A percentile compares a stretch with the other conserved stretches of the same genome.
These are phyloP conservation scores for Plagodis pulveraria DNA, from an alignment of 2,888 invertebrate species.

Conservation along the genomic window DNA sequence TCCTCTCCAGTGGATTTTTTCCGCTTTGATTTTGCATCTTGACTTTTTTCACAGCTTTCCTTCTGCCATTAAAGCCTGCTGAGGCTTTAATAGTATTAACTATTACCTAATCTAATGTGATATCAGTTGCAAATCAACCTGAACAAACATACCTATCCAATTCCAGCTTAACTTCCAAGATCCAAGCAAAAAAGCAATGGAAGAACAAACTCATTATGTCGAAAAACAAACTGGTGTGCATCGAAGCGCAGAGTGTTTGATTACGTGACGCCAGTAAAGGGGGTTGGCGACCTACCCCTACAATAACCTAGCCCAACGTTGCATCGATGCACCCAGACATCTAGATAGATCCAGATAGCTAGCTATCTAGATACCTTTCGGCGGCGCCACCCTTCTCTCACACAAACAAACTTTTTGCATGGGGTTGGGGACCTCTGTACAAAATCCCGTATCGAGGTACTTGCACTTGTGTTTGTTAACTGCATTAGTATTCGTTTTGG, in stretches of 20 bases:
- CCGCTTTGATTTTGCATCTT: too few relatives aligned
- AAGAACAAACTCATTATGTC: slow-evolving; percentile 53
- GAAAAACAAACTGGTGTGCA: slow-evolving; percentile 48
- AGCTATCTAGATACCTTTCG: slow-evolving; percentile 38
- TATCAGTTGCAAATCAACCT: neutral
- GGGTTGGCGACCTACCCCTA: slow-evolving; percentile 54
- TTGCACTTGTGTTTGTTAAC: slow-evolving; percentile 39
- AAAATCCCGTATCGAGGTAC: slow-evolving; percentile 12
- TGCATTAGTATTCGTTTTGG: slow-evolving; percentile 39
- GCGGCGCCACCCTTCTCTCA: slow-evolving; percentile 41
- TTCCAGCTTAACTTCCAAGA: slow-evolving; percentile 1
- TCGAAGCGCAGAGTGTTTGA: slow-evolving; percentile 56
- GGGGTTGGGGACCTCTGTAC: slow-evolving; percentile 7
- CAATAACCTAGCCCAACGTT: slow-evolving; percentile 75
- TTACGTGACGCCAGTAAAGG: slow-evolving; percentile 60
- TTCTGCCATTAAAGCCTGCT: too few relatives aligned
- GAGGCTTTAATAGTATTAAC: too few relatives aligned
- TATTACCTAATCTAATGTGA: too few relatives aligned
- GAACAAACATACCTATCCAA: neutral
- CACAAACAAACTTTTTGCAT: slow-evolving; percentile 27
- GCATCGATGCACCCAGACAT: slow-evolving; percentile 75
- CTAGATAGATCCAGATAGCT: slow-evolving; percentile 64
- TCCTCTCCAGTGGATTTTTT: too few relatives aligned
- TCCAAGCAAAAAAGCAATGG: slow-evolving; percentile 34
- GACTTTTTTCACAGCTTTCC: too few relatives aligned